Conservation (phyloP, 2,888 invertebrate genomes). For the Melanostoma mellinum region DNA sequence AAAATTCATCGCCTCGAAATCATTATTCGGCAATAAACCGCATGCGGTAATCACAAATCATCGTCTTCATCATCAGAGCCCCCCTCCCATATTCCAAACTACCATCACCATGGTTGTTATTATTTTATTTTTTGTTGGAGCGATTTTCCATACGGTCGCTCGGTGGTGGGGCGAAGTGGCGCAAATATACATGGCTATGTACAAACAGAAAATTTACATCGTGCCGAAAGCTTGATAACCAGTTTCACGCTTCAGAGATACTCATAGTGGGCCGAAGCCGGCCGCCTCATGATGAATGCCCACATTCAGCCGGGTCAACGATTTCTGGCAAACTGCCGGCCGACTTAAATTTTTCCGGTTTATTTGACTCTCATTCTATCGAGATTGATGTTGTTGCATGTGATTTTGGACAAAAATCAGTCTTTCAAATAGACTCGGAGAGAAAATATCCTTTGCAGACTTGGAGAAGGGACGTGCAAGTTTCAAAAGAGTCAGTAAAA, state of each 20-base stretch:
- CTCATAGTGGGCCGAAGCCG: slow-evolving; percentile 20
- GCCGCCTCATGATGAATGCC: slow-evolving; percentile 51
- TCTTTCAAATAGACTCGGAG: not conserved
- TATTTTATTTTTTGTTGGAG: not conserved
- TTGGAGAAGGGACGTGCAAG: not conserved
- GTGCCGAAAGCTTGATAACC: slow-evolving; percentile 61
- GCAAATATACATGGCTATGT: not conserved
- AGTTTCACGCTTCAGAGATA: slow-evolving; percentile 63
- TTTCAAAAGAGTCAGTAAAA: not conserved
- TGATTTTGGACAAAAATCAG: slow-evolving; percentile 46
- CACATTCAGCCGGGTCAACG: slow-evolving; percentile 70
- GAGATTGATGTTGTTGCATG: slow-evolving; percentile 61
- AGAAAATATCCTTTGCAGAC: not conserved
- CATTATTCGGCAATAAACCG: slow-evolving; percentile 71
- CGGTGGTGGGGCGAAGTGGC: not conserved
- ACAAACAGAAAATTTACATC: slow-evolving; percentile 62
- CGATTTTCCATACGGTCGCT: too few species aligned
- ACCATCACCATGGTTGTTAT: slow-evolving; percentile 13
- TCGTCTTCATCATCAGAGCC: slow-evolving; percentile 43
- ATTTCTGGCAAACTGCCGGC: slow-evolving; percentile 72
- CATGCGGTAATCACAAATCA: slow-evolving; percentile 73
- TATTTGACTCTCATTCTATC: slow-evolving; percentile 34
- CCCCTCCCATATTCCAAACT: not conserved
- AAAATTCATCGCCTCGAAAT: slow-evolving; percentile 65
- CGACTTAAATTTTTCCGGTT: slow-evolving; percentile 46